Evolutionary conservation across 2,888 invertebrate genomes (phyloP).

Genomic region (Odontothrips loti): DNA sequence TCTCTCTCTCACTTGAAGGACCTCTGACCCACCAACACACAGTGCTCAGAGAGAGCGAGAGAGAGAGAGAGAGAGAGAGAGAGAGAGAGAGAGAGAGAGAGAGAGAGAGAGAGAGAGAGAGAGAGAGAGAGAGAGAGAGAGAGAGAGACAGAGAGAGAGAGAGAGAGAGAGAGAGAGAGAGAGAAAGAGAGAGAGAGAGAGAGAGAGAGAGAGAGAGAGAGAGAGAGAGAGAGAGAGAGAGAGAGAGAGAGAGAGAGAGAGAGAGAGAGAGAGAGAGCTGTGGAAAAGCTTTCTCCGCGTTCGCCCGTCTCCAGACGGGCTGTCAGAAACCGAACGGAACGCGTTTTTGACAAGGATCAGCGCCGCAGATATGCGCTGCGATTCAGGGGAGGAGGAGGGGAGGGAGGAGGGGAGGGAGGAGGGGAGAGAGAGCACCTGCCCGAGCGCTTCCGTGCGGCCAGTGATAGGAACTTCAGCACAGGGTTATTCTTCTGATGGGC

Average conservation of each 20-base stretch:
- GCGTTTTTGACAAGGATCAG: no score
- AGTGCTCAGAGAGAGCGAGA: no score
- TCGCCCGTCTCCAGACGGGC: neutral
- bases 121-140: no score
- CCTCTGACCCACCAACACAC: no score
- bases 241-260: constrained; percentile 26
- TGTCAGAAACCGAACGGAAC: no score
- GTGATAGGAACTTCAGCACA: no score
- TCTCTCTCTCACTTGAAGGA: no score
- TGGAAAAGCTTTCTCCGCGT: neutral
- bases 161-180: constrained; percentile 25
- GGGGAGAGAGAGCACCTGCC: neutral
- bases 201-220: constrained; percentile 22
- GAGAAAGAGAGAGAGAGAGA: constrained; percentile 27
- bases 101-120: neutral
- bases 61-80: no score
- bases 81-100: neutral
- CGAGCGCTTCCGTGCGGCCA: no score
- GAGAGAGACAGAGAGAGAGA: no score
- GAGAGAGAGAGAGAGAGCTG: neutral
- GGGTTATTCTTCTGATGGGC: no score
- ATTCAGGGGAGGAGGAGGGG: neutral
- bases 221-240: constrained; percentile 26
- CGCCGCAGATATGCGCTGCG: neutral
- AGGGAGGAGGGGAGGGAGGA: neutral